These are phyloP conservation scores for Passer montanus DNA, from an alignment of 2,113 vertebrate genomes.

Conservation along the genomic window DNA sequence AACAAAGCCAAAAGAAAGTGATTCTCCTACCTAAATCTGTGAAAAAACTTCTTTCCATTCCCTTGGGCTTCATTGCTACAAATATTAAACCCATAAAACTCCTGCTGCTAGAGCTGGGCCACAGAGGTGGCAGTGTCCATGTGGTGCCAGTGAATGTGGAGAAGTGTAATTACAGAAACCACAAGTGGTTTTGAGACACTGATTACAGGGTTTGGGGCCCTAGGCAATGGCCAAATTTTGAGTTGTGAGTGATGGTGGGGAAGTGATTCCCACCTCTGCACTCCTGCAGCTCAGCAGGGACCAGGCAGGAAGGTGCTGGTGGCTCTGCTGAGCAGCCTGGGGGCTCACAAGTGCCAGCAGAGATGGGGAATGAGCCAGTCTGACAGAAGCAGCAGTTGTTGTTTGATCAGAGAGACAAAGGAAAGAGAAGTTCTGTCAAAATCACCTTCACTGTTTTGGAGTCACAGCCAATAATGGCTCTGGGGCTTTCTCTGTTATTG, in stretches of 20 bases:
- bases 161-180: background rate
- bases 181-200: background rate
- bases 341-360: background rate
- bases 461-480: background rate
- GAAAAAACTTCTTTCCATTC: background rate
- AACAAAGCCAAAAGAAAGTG: background rate
- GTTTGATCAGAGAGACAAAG: background rate
- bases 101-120: background rate
- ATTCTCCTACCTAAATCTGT: background rate
- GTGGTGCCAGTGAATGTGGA: accelerated
- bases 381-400: background rate
- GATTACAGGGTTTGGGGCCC: background rate
- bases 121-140: background rate
- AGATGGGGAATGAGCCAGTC: background rate
- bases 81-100: slow-evolving; percentile 46
- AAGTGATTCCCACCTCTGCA: background rate
- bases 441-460: background rate
- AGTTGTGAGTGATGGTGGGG: background rate
- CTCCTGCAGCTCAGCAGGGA: background rate
- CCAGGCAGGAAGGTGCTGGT: background rate
- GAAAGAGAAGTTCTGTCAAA: background rate
- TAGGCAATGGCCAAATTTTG: background rate
- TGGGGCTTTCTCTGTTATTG: background rate
- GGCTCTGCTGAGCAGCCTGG: background rate
- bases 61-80: background rate